phyloP scores from a whole-genome alignment of 2,888 invertebrate species.

The Anticlea derivata region DNA sequence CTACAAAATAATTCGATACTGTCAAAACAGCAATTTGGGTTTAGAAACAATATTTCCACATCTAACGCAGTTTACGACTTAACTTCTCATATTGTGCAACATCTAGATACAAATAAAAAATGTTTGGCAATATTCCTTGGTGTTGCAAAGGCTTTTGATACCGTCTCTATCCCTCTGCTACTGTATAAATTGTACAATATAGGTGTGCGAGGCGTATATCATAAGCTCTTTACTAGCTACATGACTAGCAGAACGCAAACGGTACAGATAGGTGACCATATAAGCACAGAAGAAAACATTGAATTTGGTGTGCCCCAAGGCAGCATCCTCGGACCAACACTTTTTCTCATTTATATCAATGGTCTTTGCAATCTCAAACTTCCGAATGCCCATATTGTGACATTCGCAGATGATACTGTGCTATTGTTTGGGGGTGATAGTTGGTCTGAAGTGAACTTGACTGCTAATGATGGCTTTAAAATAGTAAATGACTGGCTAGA shows the following conservation, averaged over 20 bases:
- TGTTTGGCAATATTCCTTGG: background rate
- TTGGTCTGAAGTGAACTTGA: conserved; percentile 7
- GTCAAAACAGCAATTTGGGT: background rate
- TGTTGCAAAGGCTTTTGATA: background rate
- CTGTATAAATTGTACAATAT: conserved; percentile 15
- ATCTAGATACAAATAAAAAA: background rate
- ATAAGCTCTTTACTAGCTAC: conserved; percentile 7
- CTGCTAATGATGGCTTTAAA: conserved; percentile 8
- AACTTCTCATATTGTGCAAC: background rate
- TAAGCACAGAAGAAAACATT: conserved; percentile 3
- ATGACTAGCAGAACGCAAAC: conserved; percentile 10
- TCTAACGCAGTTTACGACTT: background rate
- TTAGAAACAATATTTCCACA: background rate
- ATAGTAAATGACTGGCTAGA: conserved; percentile 7
- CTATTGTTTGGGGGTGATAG: conserved; percentile 7
- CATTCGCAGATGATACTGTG: conserved; percentile 20
- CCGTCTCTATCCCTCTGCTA: too few species aligned
- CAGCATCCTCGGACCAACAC: conserved; percentile 18
- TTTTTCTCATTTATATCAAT: too few species aligned
- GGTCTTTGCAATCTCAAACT: conserved; percentile 16
- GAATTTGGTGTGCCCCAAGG: conserved; percentile 21
- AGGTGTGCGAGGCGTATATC: conserved; percentile 13
- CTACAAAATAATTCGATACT: background rate
- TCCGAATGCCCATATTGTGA: conserved; percentile 2
- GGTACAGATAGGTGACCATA: conserved; percentile 7